Percentiles rank a stretch among this genome's conserved stretches.
Evolutionary conservation across 2,797 vertebrate genomes (phyloP).

Genomic region (Discoglossus pictus): DNA sequence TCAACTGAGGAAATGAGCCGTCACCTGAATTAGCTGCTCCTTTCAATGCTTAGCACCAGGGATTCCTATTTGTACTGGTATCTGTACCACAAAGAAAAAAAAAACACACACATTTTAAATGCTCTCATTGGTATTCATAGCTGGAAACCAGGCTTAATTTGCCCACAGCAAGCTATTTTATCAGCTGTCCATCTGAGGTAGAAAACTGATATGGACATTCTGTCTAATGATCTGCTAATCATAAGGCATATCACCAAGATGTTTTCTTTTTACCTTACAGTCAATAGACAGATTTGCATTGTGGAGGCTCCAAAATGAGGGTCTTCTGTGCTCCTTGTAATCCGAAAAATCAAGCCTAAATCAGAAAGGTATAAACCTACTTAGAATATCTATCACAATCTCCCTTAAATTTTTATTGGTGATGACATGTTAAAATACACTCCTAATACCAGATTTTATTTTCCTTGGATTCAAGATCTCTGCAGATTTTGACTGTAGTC

Average conservation of each 20-base stretch:
- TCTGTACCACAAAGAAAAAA: conserved; percentile 58
- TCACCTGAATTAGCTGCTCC: conserved; percentile 67
- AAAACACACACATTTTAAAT: conserved; percentile 66
- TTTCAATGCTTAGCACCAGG: conserved; percentile 73
- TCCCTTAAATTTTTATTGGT: no score
- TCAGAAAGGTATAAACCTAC: no score
- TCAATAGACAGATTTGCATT: conserved; percentile 6
- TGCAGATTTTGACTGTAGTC: no score
- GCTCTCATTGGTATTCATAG: conserved; percentile 73
- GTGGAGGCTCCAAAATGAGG: conserved; percentile 10
- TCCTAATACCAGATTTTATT: no score
- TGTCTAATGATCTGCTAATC: conserved; percentile 67
- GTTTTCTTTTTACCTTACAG: conserved; percentile 62
- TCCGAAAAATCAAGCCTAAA: no score
- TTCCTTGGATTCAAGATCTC: no score
- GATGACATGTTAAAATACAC: no score
- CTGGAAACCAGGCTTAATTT: conserved; percentile 66
- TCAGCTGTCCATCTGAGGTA: conserved; percentile 75
- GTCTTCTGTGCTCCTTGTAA: background rate
- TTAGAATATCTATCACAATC: no score
- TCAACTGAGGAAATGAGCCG: conserved; percentile 75
- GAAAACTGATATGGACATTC: conserved; percentile 65
- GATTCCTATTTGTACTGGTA: conserved; percentile 76
- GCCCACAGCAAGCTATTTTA: conserved; percentile 75
- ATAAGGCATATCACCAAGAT: conserved; percentile 66